Base-by-base conservation (phyloP, 1,140 invertebrate species). In the Tenebrio molitor region DNA sequence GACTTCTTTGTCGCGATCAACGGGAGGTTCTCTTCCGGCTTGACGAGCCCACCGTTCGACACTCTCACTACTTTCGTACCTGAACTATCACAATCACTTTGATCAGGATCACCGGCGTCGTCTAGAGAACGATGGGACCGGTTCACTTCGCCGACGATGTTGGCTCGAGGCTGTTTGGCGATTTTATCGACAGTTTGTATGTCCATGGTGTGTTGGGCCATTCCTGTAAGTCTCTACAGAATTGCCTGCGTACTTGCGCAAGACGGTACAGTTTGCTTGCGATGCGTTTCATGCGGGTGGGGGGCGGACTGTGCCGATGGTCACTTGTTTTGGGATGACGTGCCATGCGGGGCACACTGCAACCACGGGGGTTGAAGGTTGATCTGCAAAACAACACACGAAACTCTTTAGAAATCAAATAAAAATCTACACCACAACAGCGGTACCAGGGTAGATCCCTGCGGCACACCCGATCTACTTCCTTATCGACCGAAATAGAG, bases 171-270 rank as follows among this genome's bases (percentile, higher is more conserved):
- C 7, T 8, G 23, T 63, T n/a, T n/a, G n/a, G 41, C 5, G n/a
- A 39, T n/a, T 5, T 39, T 39, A 39, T 39, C n/a, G 25, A 29
- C 25, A n/a, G 36, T n/a, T 39, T 39, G 36, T 39, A 8, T 39
- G 75, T 81, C 80, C 79, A 77, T 70, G 70, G 69, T 65, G 71
- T 74, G 33, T 69, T 80, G 29, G 79, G 79, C 81, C 81, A 82
- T 82, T 82, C 80, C 73, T 76, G 76, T 21, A 81, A 71, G 73
- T 82, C 81, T 74, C 81, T 78, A 68, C 71, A 69, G 67, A 80
- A 82, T 67, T 81, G 80, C 73, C 80, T 79, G 73, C 81, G 81
- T 58, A 78, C 74, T 34, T 50, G 74, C 71, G 78, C 75, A 44
- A 81, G 77, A 72, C 72, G 76, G 46, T 46, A 34, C 29, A 36